Conservation (phyloP, 2,888 invertebrate species). For the Blomia tropicalis region DNA sequence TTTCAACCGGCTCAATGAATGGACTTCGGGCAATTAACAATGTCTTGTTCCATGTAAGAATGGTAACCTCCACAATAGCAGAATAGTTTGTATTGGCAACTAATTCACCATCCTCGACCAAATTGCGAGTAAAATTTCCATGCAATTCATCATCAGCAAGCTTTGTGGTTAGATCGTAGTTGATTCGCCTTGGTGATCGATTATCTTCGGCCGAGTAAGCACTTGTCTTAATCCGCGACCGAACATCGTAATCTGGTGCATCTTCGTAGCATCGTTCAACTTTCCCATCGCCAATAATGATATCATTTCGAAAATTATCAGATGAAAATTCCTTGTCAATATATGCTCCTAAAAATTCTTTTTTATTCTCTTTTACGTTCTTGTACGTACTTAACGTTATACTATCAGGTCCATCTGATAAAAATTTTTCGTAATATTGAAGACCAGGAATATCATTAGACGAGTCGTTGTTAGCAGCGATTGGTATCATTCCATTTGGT, state of each 20-base stretch:
- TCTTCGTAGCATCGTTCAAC: slow-evolving; percentile 7
- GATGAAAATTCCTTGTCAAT: slow-evolving; percentile 62
- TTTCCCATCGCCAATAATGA: slow-evolving; percentile 29
- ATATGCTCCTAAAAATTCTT: slow-evolving; percentile 48
- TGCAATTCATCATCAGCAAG: slow-evolving; percentile 16
- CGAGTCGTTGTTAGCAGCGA: neutral
- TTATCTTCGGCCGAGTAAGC: slow-evolving; percentile 15
- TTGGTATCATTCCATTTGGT: neutral
- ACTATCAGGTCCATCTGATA: slow-evolving; percentile 4
- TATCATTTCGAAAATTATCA: slow-evolving; percentile 22
- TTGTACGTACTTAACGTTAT: neutral
- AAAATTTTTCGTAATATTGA: neutral
- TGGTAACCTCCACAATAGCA: slow-evolving; percentile 63
- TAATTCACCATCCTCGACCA: slow-evolving; percentile 49
- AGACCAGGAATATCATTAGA: neutral
- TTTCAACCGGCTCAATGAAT: slow-evolving; percentile 28
- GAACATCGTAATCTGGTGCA: neutral
- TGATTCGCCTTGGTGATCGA: slow-evolving; percentile 21
- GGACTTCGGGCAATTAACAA: slow-evolving; percentile 29
- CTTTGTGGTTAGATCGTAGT: slow-evolving; percentile 13
- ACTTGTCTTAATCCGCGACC: slow-evolving; percentile 1
- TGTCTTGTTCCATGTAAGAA: slow-evolving; percentile 39
- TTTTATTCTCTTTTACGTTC: neutral
- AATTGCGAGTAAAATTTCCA: neutral
- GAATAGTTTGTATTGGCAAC: slow-evolving; percentile 65